A percentile compares a stretch with the other conserved stretches of the same genome.
Conservation (phyloP, 2,113 vertebrate genomes). For the Mirounga angustirostris region DNA sequence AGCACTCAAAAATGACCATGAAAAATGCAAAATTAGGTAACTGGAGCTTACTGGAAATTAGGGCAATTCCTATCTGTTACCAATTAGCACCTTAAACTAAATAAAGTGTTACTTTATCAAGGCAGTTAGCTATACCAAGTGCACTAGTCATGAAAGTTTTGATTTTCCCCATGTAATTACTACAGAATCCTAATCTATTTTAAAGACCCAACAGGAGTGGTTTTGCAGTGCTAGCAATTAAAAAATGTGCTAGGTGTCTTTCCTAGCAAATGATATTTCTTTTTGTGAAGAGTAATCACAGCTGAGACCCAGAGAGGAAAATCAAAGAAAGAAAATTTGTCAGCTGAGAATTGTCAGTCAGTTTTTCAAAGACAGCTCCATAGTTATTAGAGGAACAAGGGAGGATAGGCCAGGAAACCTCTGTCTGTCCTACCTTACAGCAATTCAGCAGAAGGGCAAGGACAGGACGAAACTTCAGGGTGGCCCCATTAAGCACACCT, state of each 20-base stretch:
- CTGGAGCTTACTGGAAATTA: neutral
- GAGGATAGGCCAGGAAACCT: neutral
- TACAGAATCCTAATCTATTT: neutral
- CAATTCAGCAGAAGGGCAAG: neutral
- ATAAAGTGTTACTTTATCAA: neutral
- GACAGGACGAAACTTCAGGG: neutral
- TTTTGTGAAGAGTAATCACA: conserved; percentile 20
- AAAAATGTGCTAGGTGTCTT: conserved; percentile 42
- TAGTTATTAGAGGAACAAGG: neutral
- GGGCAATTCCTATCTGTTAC: neutral
- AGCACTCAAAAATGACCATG: neutral
- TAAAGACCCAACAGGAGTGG: neutral
- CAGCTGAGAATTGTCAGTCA: neutral
- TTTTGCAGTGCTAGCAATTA: conserved; percentile 11
- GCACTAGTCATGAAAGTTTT: neutral
- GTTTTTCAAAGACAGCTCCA: neutral
- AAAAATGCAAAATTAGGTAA: conserved; percentile 44
- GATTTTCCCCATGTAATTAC: neutral
- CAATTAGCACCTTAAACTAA: neutral
- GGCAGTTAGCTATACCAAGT: neutral
- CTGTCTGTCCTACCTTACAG: neutral
- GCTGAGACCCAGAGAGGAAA: neutral
- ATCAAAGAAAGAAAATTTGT: conserved; percentile 3
- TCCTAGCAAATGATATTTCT: conserved; percentile 20
- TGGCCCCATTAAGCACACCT: conserved; percentile 56